phyloP scores from a whole-genome alignment of 2,888 invertebrate genomes.

The Orthosia gracilis region DNA sequence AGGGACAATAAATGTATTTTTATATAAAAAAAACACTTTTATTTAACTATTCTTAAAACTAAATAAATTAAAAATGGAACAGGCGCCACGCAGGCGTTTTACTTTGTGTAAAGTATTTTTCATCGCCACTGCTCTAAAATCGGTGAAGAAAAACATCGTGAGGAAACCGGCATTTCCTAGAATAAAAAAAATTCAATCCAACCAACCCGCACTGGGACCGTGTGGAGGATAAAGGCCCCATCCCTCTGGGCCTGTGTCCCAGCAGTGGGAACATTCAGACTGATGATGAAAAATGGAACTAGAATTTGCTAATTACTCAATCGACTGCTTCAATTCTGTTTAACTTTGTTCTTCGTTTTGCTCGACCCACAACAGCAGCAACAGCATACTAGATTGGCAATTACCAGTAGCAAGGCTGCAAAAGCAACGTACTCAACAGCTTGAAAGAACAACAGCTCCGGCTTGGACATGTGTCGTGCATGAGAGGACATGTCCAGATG shows the following conservation, averaged over 20 bases:
- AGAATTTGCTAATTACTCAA: neutral
- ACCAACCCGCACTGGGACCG: no score
- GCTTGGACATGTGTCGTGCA: slow-evolving; percentile 62
- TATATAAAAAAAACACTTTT: slow-evolving; percentile 54
- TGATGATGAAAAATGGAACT: neutral
- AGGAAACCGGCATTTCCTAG: no score
- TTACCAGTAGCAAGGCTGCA: slow-evolving; percentile 18
- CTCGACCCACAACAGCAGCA: slow-evolving; percentile 16
- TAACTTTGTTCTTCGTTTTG: slow-evolving; percentile 42
- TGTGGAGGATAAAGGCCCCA: no score
- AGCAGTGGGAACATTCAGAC: no score
- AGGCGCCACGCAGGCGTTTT: no score
- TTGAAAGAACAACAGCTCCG: slow-evolving; percentile 69
- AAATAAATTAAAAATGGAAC: neutral
- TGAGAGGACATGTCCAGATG: slow-evolving; percentile 71
- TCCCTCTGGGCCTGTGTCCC: no score
- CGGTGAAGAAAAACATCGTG: no score
- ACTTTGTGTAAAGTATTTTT: no score
- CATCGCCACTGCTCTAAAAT: no score
- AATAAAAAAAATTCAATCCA: no score
- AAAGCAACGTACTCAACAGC: slow-evolving; percentile 60
- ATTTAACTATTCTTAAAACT: neutral
- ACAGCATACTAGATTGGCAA: slow-evolving; percentile 23
- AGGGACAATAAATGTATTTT: slow-evolving; percentile 83
- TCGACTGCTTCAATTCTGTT: slow-evolving; percentile 38